phyloP scores from a whole-genome alignment of 2,888 invertebrate genomes.

The Synanthedon tipuliformis region DNA sequence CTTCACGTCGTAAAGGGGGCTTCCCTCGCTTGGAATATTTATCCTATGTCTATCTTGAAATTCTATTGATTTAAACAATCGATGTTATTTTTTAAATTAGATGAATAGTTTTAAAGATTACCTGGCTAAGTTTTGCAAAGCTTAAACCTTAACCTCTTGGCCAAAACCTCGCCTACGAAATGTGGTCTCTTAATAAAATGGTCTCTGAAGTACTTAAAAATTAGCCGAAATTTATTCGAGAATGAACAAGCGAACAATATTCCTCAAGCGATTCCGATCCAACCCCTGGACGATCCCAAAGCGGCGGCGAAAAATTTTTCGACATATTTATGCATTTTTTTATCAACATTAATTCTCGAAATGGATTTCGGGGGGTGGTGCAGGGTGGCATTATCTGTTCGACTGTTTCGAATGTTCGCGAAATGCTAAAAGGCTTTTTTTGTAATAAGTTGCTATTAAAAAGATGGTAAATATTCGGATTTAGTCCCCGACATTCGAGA shows the following conservation, averaged over 20 bases:
- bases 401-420: slow-evolving; percentile 16
- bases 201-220: slow-evolving; percentile 17
- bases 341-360: slow-evolving; percentile 48
- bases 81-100: too few species aligned
- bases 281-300: slow-evolving; percentile 20
- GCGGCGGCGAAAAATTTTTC: slow-evolving; percentile 29
- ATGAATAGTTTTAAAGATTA: too few species aligned
- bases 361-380: slow-evolving; percentile 39
- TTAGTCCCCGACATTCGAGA: not conserved
- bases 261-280: slow-evolving; percentile 12
- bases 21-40: too few species aligned
- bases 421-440: slow-evolving; percentile 6
- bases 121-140: too few species aligned
- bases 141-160: too few species aligned
- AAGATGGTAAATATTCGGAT: not conserved
- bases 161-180: too few species aligned
- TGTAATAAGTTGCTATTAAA: not conserved
- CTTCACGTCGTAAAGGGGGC: too few species aligned
- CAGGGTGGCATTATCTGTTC: slow-evolving; percentile 15
- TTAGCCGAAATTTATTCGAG: slow-evolving; percentile 39
- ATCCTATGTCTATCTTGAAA: too few species aligned
- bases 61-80: too few species aligned
- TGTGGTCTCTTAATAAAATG: too few species aligned
- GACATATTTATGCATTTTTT: slow-evolving; percentile 35
- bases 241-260: slow-evolving; percentile 16